These are phyloP conservation scores for Neuroterus valhalla DNA, from an alignment of 1,140 invertebrate species.

Conservation along the genomic window DNA sequence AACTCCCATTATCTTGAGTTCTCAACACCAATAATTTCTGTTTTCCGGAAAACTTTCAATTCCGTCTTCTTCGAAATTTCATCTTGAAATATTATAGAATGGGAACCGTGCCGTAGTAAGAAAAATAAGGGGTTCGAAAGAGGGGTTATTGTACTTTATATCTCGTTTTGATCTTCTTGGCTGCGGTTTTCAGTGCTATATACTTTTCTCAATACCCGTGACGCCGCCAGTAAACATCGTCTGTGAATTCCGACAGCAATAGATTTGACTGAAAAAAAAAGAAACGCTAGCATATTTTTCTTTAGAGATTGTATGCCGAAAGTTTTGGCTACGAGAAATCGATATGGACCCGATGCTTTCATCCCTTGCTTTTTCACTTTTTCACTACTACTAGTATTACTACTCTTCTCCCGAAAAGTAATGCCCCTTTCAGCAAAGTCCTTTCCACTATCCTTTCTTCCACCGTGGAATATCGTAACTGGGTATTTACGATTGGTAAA, in stretches of 20 bases:
- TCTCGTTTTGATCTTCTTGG: too few species aligned
- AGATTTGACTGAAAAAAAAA: conserved; percentile 11
- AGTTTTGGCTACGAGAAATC: conserved; percentile 43
- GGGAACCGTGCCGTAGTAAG: too few species aligned
- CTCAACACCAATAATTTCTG: too few species aligned
- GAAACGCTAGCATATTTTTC: conserved; percentile 27
- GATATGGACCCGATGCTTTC: conserved; percentile 34
- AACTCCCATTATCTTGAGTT: too few species aligned
- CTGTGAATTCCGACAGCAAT: background rate
- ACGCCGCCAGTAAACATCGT: too few species aligned
- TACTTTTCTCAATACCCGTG: too few species aligned
- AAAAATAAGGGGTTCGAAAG: too few species aligned
- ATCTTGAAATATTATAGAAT: too few species aligned
- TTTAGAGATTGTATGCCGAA: conserved; percentile 37
- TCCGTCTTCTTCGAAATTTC: too few species aligned
- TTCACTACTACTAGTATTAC: background rate
- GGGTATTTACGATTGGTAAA: conserved; percentile 56
- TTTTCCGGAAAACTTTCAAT: too few species aligned
- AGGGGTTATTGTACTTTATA: too few species aligned
- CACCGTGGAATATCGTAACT: conserved; percentile 35
- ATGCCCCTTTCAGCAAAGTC: background rate
- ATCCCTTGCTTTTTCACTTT: background rate
- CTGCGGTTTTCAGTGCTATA: too few species aligned
- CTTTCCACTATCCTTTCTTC: conserved; percentile 21
- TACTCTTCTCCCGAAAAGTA: background rate